Evolutionary conservation across 1,140 invertebrate genomes (phyloP).

Genomic region (Muscidifurax raptorellus): DNA sequence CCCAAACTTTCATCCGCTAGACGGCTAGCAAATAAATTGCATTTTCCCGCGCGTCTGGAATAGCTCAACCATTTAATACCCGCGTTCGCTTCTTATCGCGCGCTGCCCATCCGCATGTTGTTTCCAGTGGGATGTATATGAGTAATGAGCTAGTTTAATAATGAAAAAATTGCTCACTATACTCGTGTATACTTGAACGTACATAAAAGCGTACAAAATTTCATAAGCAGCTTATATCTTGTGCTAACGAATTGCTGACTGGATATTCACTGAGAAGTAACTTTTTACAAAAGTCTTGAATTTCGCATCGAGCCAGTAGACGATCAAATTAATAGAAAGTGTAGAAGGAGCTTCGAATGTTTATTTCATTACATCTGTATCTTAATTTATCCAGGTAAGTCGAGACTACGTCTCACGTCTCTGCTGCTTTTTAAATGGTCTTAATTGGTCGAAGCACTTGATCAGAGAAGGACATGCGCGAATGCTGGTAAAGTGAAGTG

Average conservation of each 20-base stretch:
- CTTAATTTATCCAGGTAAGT: background rate
- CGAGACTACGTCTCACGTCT: background rate
- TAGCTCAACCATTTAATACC: background rate
- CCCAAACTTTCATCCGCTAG: background rate
- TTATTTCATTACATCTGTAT: background rate
- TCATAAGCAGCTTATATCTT: too few species aligned
- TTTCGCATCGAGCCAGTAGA: too few species aligned
- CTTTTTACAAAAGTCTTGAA: too few species aligned
- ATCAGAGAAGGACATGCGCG: background rate
- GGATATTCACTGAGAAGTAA: too few species aligned
- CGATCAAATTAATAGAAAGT: too few species aligned
- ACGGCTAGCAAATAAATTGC: background rate
- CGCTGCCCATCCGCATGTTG: background rate
- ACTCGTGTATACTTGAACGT: too few species aligned
- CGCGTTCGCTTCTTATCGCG: background rate
- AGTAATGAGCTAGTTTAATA: too few species aligned
- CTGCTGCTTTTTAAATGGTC: background rate
- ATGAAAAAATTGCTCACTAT: too few species aligned
- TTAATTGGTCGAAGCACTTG: background rate
- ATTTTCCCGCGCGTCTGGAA: background rate
- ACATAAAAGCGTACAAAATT: too few species aligned
- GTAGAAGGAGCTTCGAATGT: too few species aligned
- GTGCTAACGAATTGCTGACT: too few species aligned
- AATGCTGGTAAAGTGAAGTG: background rate
- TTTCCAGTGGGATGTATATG: too few species aligned